Percentiles rank a stretch among this genome's conserved stretches.
These are phyloP conservation scores for Pseudobourletiella spinata DNA, from an alignment of 1,140 invertebrate species.

Conservation along the genomic window DNA sequence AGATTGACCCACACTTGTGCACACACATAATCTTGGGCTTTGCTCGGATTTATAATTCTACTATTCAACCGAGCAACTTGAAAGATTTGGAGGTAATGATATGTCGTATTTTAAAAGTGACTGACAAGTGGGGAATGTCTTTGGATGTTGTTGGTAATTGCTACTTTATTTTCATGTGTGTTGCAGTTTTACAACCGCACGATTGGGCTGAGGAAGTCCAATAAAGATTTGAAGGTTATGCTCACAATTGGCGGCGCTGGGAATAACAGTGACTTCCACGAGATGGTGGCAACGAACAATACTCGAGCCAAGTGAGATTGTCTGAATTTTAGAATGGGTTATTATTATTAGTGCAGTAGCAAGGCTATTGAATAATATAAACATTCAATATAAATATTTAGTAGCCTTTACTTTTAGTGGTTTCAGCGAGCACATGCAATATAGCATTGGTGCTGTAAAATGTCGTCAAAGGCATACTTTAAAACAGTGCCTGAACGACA, in stretches of 20 bases:
- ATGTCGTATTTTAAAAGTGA: background rate
- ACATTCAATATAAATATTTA: no score
- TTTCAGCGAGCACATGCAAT: no score
- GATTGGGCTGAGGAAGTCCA: constrained; percentile 50
- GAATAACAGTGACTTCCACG: constrained; percentile 49
- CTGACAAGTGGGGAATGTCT: background rate
- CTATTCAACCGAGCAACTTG: constrained; percentile 45
- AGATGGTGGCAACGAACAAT: constrained; percentile 58
- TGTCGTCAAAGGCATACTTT: no score
- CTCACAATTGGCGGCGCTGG: constrained; percentile 59
- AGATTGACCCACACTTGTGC: constrained; percentile 55
- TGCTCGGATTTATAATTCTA: constrained; percentile 54
- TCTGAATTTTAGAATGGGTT: no score
- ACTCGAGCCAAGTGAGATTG: constrained; percentile 52
- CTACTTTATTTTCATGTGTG: background rate
- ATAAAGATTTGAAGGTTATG: constrained; percentile 64
- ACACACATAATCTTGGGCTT: constrained; percentile 73
- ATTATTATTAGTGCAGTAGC: no score
- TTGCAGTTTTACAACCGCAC: constrained; percentile 47
- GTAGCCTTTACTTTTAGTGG: no score
- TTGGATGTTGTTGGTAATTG: background rate
- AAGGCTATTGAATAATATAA: no score
- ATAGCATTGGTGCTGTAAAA: no score
- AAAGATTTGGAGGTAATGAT: constrained; percentile 38
- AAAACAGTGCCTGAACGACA: no score